Base-by-base conservation (phyloP, 2,113 vertebrate species). In the Trogon melanurus region DNA sequence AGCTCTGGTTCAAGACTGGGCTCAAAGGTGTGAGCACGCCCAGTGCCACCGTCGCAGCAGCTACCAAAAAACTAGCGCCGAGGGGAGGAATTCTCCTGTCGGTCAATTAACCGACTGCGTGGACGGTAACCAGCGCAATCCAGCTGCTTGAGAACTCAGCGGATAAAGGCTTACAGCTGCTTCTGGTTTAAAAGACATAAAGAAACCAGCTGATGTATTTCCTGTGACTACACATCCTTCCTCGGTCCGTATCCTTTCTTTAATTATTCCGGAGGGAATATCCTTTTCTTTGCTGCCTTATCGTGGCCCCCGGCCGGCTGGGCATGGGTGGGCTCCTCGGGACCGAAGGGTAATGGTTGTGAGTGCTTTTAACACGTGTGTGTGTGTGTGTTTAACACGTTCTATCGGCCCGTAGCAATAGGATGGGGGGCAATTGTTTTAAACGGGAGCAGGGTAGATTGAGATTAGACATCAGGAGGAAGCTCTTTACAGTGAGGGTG, bases 1-100 rank as follows among this genome's bases (percentile, higher is more conserved):
- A 18, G n/a, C 48, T 56, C 30, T 21, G 48, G 38, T 21, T 62
- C 32, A 15, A 20, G 53, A 12, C 3, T 22, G 44, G 61, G 18
- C 29, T 18, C 16, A 5, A 16, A 20, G 26, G 47, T 3, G 23
- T 11, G 29, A 41, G 27, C 41, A 38, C 27, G 6, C 23, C 26
- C 20, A 3, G 15, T 44, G 51, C 41, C 45, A 4, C 4, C 1
- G 45, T 6, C 1, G 2, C 20, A 29, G 51, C 5, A 45, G 36
- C 16, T n/a, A 4, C 67, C 32, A 2, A 15, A 45, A 41, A 32
- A 11, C 1, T 15, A 15, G 21, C 32, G 34, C 4, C 0, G 5
- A 32, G 16, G 17, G n/a, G 25, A 69, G 25, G 27, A 64, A n/a
- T 64, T 32, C 21, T 64, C 34, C 32, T 56, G 11, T 5, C 45